A percentile compares a stretch with the other conserved stretches of the same genome.
phyloP scores from a whole-genome alignment of 2,888 invertebrate genomes.

The Argyra leucocephala region DNA sequence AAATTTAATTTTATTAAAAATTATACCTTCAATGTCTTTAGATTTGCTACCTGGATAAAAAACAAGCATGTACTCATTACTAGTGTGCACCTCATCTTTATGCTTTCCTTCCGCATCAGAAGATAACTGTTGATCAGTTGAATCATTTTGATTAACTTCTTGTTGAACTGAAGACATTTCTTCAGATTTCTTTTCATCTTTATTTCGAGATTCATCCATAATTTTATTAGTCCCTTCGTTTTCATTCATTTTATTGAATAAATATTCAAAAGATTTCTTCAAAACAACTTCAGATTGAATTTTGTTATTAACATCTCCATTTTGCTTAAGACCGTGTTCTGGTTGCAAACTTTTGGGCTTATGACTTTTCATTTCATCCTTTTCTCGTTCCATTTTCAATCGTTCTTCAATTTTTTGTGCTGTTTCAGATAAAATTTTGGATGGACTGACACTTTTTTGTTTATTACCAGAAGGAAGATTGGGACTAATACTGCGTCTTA shows the following conservation, averaged over 20 bases:
- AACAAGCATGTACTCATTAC: slow-evolving; percentile 75
- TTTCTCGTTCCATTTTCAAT: not conserved
- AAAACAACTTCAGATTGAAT: not conserved
- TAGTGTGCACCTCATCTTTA: slow-evolving; percentile 49
- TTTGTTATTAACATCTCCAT: not conserved
- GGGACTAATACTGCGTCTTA: not conserved
- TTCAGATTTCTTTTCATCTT: not conserved
- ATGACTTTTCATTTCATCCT: not conserved
- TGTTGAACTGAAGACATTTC: not conserved
- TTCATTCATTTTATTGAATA: slow-evolving; percentile 8
- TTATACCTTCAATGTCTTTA: slow-evolving; percentile 46
- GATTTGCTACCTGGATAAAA: slow-evolving; percentile 52
- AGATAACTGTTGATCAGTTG: slow-evolving; percentile 18
- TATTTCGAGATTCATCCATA: not conserved
- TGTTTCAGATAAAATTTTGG: not conserved
- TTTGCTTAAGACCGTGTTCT: not conserved
- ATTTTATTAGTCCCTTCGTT: slow-evolving; percentile 20
- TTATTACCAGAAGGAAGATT: not conserved
- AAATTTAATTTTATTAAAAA: not conserved
- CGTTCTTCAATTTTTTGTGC: slow-evolving; percentile 11
- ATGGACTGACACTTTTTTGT: not conserved
- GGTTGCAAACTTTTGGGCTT: not conserved
- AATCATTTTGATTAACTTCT: slow-evolving; percentile 15
- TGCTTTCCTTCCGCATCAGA: slow-evolving; percentile 29
- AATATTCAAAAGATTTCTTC: not conserved